Conservation (phyloP, 2,113 vertebrate species). For the Proteles cristata region DNA sequence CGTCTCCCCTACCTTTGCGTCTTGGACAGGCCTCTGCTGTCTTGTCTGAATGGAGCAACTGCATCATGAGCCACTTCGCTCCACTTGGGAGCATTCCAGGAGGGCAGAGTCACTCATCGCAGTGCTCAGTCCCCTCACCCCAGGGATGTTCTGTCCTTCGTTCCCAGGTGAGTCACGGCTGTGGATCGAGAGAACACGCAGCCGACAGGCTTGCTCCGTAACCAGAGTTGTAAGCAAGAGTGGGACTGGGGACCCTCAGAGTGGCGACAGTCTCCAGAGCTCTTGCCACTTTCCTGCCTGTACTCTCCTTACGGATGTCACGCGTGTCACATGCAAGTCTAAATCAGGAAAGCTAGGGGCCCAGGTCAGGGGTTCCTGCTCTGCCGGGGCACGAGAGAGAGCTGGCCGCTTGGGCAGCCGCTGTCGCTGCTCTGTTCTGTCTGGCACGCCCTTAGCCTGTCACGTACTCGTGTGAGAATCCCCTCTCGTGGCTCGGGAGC, state of each 20-base stretch:
- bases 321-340: background rate
- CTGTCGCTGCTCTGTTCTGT: background rate
- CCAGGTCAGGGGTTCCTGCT: background rate
- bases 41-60: background rate
- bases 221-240: background rate
- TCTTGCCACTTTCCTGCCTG: background rate
- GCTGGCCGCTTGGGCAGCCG: too few relatives aligned
- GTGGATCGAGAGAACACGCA: background rate
- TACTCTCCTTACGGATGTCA: background rate
- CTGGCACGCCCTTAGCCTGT: background rate
- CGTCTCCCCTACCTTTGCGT: background rate
- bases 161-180: background rate
- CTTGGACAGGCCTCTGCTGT: background rate
- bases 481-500: background rate
- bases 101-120: background rate
- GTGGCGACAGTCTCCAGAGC: background rate
- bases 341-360: too few relatives aligned
- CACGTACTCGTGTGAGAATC: fast-evolving
- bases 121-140: background rate
- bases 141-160: background rate
- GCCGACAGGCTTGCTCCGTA: background rate
- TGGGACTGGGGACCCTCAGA: background rate
- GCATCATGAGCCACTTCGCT: background rate
- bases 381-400: background rate
- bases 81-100: fast-evolving